Percentiles rank a stretch among this genome's conserved stretches.
These are phyloP conservation scores for Bombus difficillimus DNA, from an alignment of 1,140 invertebrate genomes.

Conservation along the genomic window DNA sequence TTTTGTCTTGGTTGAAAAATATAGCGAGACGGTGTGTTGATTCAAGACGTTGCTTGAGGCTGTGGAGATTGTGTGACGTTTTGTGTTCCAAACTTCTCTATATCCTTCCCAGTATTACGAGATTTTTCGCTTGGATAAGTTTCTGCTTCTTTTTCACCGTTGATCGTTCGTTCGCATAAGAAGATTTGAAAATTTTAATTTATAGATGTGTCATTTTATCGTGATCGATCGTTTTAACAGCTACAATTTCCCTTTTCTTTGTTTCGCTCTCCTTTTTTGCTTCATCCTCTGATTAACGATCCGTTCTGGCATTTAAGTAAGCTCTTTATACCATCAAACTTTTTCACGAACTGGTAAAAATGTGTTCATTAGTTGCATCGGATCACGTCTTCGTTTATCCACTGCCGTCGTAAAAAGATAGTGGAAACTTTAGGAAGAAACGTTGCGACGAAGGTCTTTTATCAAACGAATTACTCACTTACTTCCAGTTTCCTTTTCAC, in stretches of 20 bases:
- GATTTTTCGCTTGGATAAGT: not conserved
- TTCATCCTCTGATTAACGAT: constrained; percentile 16
- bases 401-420: not conserved
- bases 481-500: too few relatives aligned
- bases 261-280: not conserved
- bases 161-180: not conserved
- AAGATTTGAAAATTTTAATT: not conserved
- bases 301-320: not conserved
- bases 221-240: not conserved
- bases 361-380: not conserved
- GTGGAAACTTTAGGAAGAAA: not conserved
- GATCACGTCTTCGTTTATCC: not conserved
- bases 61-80: not conserved
- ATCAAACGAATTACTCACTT: not conserved
- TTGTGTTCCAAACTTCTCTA: not conserved
- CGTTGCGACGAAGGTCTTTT: too few relatives aligned
- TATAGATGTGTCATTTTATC: not conserved
- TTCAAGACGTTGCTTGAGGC: constrained; percentile 23
- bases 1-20: constrained; percentile 33
- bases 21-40: not conserved
- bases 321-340: not conserved
- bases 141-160: not conserved
- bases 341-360: not conserved
- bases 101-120: not conserved
- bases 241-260: not conserved